Evolutionary conservation across 2,888 invertebrate species (phyloP), one percentile per base, ranked within the genome.

Genomic region (Saturnia pavonia): DNA sequence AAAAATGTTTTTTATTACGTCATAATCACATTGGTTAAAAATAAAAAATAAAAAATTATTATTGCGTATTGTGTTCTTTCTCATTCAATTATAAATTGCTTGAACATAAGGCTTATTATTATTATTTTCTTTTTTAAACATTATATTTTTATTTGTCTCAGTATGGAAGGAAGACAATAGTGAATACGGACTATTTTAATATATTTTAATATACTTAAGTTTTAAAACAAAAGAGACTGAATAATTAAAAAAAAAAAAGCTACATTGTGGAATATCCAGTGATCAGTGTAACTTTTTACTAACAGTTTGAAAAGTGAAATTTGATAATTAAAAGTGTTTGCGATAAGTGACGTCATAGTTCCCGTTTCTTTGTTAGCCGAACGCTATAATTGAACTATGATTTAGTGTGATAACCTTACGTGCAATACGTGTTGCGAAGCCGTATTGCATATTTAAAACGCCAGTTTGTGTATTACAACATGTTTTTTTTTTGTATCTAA

Each of bases 341-440:
- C 67, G 70, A 81, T 76, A 80, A 80, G 85, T 88, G 87, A 83
- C 78, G 77, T 82, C 74, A 82, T 71, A 43, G 51, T 42, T 42
- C 67, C 54, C 25, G 76, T 83, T 81, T 77, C 83, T 86, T 88
- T 65, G 65, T 65, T 65, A 40, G 22, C 65, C 65, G 14, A 65
- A 65, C 65, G 75, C 75, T 76, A 71, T 75, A 76, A 75, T 76
- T 76, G 70, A 72, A 73, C 67, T 72, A 66, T 68, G 65, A 65
- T 65, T 63, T 65, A 40, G 40, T 60, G 57, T 60, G 7, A 65
- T 65, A 65, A 65, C 65, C 40, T 65, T 65, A 65, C 65, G 40
- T 65, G 65, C 65, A 40, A 65, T 40, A 12, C 34, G 40, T 40
- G 19, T 65, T 65, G 65, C 65, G 65, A 40, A 65, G 34, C 19